phyloP scores from a whole-genome alignment of 1,140 invertebrate species.

The Drosophila auraria region DNA sequence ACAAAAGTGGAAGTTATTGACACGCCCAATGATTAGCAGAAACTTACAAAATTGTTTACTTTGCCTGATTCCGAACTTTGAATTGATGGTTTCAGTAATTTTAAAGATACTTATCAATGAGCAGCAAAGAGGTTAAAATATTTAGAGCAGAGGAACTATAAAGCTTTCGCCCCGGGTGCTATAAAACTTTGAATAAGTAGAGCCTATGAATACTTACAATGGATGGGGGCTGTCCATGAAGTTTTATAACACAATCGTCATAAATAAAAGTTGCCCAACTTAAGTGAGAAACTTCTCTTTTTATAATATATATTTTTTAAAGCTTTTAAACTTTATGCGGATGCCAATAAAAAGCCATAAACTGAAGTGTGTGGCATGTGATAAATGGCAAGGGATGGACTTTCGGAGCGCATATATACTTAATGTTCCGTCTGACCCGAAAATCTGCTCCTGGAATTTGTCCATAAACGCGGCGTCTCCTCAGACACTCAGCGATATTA shows the following conservation, averaged over 20 bases:
- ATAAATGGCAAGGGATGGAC: slow-evolving; percentile 32
- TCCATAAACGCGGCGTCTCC: slow-evolving; percentile 41
- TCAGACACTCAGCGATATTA: slow-evolving; percentile 50
- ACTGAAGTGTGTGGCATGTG: slow-evolving; percentile 44
- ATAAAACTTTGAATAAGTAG: slow-evolving; percentile 26
- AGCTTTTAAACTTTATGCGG: slow-evolving; percentile 35
- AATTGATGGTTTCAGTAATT: slow-evolving; percentile 24
- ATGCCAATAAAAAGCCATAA: slow-evolving; percentile 52
- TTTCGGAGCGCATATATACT: not conserved
- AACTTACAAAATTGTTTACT: slow-evolving; percentile 16
- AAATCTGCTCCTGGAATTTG: slow-evolving; percentile 58
- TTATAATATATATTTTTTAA: slow-evolving; percentile 4
- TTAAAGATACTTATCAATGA: not conserved
- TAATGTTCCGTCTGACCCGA: slow-evolving; percentile 23
- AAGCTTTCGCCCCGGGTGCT: slow-evolving; percentile 21
- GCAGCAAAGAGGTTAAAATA: not conserved
- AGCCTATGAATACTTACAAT: slow-evolving; percentile 16
- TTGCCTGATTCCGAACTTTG: not conserved
- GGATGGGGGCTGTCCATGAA: slow-evolving; percentile 15
- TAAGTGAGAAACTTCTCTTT: slow-evolving; percentile 1
- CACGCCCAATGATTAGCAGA: slow-evolving; percentile 26
- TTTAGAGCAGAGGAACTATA: slow-evolving; percentile 21
- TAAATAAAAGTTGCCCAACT: slow-evolving; percentile 35
- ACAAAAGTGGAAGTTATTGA: slow-evolving; percentile 20
- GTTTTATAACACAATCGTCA: slow-evolving; percentile 45